Conservation (phyloP, 2,888 invertebrate genomes). For the Protonemura montana region DNA sequence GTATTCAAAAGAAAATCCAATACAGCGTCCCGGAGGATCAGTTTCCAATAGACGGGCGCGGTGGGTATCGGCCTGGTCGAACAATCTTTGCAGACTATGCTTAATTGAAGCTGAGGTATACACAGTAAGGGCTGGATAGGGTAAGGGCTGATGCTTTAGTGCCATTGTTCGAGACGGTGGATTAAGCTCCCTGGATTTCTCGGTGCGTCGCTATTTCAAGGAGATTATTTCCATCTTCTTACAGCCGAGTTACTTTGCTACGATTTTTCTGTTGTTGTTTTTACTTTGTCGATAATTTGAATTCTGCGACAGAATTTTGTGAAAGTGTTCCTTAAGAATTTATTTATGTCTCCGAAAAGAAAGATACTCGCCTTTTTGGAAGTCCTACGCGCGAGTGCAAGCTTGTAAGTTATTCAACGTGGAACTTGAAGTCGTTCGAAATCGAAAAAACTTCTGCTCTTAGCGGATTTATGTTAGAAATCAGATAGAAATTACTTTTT, state of each 20-base stretch:
- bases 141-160: neutral
- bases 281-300: neutral
- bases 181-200: neutral
- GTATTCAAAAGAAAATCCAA: too few relatives aligned
- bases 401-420: neutral
- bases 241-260: neutral
- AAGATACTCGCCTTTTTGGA: neutral
- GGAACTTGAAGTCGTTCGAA: neutral
- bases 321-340: neutral
- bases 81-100: neutral
- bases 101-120: neutral
- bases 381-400: neutral
- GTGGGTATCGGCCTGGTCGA: neutral
- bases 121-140: neutral
- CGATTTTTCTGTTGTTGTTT: neutral
- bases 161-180: neutral
- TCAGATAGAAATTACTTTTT: neutral
- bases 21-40: neutral
- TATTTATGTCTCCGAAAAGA: neutral
- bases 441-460: neutral
- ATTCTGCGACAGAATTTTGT: neutral
- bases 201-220: neutral
- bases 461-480: neutral
- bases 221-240: neutral
- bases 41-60: neutral